phyloP scores from a whole-genome alignment of 2,888 invertebrate species.

The Eristalinus sepulchralis region DNA sequence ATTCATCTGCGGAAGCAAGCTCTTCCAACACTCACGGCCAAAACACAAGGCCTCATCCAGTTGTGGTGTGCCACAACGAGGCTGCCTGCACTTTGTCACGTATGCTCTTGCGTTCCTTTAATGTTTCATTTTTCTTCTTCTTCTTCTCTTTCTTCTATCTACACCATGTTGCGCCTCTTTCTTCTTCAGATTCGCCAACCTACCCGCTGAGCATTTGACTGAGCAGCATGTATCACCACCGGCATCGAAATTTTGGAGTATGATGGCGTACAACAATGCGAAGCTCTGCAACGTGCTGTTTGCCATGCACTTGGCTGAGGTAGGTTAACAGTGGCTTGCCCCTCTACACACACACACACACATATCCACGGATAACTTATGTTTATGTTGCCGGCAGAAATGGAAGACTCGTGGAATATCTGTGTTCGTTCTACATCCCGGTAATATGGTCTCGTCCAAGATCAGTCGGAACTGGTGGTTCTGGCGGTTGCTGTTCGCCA shows the following conservation, averaged over 20 bases:
- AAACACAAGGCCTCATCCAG: constrained; percentile 35
- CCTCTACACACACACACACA: neutral
- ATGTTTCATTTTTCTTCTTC: constrained; percentile 18
- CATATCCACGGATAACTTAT: neutral
- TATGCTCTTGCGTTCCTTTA: constrained; percentile 50
- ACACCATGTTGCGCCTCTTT: constrained; percentile 65
- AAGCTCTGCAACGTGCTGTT: constrained; percentile 94
- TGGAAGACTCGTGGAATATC: constrained; percentile 87
- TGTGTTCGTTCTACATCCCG: constrained; percentile 93
- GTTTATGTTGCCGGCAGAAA: constrained; percentile 76
- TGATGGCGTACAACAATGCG: constrained; percentile 94
- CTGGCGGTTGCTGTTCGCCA: constrained; percentile 88
- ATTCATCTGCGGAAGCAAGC: constrained; percentile 39
- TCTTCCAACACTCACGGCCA: constrained; percentile 29
- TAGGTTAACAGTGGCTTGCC: constrained; percentile 73
- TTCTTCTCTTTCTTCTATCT: neutral
- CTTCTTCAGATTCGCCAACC: constrained; percentile 82
- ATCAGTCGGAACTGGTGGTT: constrained; percentile 92
- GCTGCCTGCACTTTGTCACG: constrained; percentile 69
- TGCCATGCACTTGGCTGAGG: constrained; percentile 88
- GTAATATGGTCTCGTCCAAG: constrained; percentile 92
- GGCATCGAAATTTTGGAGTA: constrained; percentile 87
- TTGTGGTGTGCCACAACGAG: constrained; percentile 8
- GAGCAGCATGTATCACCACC: constrained; percentile 86
- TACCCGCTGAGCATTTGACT: constrained; percentile 82